Percentiles rank a stretch among this genome's conserved stretches.
phyloP scores from a whole-genome alignment of 2,113 vertebrate genomes.

The Pavo muticus region DNA sequence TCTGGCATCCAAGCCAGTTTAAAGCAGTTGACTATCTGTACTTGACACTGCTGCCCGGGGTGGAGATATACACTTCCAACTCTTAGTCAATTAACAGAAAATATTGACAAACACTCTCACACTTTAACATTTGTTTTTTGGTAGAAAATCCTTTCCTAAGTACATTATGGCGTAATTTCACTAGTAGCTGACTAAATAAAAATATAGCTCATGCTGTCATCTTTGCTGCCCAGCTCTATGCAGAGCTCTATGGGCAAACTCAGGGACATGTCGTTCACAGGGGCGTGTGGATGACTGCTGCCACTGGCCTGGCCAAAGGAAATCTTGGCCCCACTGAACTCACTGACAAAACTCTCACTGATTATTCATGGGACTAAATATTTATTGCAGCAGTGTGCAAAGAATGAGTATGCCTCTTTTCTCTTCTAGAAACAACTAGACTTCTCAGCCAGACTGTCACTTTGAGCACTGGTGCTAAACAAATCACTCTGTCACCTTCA shows the following conservation, averaged over 20 bases:
- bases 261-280: background rate
- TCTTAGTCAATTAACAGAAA: conserved; percentile 25
- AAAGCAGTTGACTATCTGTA: background rate
- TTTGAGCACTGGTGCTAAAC: background rate
- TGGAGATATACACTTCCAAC: background rate
- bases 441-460: background rate
- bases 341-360: background rate
- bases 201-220: background rate
- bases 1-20: background rate
- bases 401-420: background rate
- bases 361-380: background rate
- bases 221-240: background rate
- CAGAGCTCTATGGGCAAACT: background rate
- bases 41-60: background rate
- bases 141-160: conserved; percentile 1
- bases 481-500: background rate
- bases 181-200: background rate
- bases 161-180: background rate
- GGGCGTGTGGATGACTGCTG: background rate
- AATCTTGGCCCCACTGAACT: background rate
- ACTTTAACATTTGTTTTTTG: conserved; percentile 9
- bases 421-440: background rate
- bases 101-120: background rate
- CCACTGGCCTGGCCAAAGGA: background rate
- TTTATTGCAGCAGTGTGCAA: background rate